Base-by-base conservation (phyloP, 2,113 vertebrate species). In the Verasper variegatus region DNA sequence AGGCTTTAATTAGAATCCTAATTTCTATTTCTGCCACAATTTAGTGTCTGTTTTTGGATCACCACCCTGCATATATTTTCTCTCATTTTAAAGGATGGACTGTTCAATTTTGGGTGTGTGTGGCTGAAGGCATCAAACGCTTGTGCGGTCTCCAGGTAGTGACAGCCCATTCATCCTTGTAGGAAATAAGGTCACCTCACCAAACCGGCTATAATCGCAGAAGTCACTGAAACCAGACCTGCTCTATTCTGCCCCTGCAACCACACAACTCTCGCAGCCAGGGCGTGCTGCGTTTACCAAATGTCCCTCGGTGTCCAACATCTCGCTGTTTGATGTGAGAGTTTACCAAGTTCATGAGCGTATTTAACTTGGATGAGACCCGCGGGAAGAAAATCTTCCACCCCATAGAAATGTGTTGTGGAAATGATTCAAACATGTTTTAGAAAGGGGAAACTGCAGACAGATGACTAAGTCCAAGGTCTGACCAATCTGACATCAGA, bases 291-390 rank as follows among this genome's bases (percentile, higher is more conserved):
- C 89, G 86, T 93, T 93, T 91, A 91, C 91, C 56, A 84, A 86
- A 81, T 90, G 92, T 90, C 88, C 82, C 70, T 70, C 75, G 52
- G 81, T 85, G 74, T 79, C 81, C 87, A 89, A 86, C 90, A 92
- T 92, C 80, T 92, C 66, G 62, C 89, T 83, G 85, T 92, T 90
- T 91, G 89, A 92, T 79, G 91, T 88, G 77, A 87, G 85, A 78
- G 75, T 92, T 94, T 93, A 92, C 89, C 86, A 71, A 88, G 92
- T 93, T 93, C 89, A 89, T 83, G 62, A 71, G 82, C 66, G 79
- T 94, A 74, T 94, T 95, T 93, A 67, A 89, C 81, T 95, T 95
- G 94, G 93, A 91, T 35, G 11, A 23, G 15, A 65, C 82, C 83
- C 86, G 84, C 52, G 79, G 90, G 91, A 88, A 89, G 90, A 93